phyloP scores from a whole-genome alignment of 2,888 invertebrate genomes.

The Octodonta nipae region DNA sequence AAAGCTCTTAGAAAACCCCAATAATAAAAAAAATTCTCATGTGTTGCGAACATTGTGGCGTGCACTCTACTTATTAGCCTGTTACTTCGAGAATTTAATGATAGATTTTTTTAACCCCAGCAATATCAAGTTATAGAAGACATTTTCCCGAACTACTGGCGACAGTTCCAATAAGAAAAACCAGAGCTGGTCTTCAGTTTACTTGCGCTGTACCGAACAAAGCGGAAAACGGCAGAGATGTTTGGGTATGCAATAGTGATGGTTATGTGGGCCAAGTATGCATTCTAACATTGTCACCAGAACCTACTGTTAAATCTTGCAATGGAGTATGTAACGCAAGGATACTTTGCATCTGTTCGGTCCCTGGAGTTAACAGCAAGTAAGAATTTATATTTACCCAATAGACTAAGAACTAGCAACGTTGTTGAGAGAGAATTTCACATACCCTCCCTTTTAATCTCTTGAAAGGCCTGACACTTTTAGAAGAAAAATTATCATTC shows the following conservation, averaged over 20 bases:
- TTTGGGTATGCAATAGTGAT: constrained; percentile 96
- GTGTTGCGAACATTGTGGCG: no score
- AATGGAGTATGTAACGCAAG: constrained; percentile 92
- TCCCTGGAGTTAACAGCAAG: constrained; percentile 50
- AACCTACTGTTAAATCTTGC: constrained; percentile 88
- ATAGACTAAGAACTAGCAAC: no score
- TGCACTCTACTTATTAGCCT: no score
- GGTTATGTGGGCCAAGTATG: constrained; percentile 93
- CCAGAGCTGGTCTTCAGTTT: constrained; percentile 85
- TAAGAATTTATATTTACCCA: no score
- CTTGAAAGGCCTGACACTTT: background rate
- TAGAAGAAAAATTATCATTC: background rate
- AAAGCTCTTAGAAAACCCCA: no score
- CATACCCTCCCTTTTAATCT: no score
- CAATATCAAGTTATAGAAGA: constrained; percentile 65
- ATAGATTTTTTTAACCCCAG: no score
- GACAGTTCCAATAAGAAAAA: constrained; percentile 87
- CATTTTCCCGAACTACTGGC: constrained; percentile 78
- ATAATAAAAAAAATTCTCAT: no score
- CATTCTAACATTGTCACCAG: constrained; percentile 75
- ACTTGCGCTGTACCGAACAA: constrained; percentile 81
- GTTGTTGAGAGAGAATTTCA: no score
- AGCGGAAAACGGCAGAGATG: constrained; percentile 50
- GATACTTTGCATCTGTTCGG: constrained; percentile 82
- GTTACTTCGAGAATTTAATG: no score